Evolutionary conservation across 2,113 vertebrate species (phyloP).

Genomic region (Phalacrocorax carbo): DNA sequence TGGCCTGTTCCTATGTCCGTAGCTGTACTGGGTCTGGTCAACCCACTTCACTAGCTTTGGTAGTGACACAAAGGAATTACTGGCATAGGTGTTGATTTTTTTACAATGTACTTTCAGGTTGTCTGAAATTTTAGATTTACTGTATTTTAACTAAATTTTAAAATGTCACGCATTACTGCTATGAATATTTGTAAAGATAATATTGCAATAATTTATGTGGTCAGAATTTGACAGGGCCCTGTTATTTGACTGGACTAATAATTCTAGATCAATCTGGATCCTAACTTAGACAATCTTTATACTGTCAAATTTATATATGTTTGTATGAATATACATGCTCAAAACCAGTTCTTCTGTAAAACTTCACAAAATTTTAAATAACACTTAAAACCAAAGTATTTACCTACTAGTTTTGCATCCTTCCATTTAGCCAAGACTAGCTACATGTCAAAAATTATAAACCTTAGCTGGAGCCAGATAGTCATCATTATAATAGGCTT

Average conservation of each 20-base stretch:
- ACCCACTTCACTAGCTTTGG: background rate
- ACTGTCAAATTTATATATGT: background rate
- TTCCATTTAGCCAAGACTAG: background rate
- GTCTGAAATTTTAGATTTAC: background rate
- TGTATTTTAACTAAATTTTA: background rate
- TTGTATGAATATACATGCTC: background rate
- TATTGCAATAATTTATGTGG: background rate
- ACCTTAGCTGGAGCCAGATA: background rate
- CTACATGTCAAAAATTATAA: background rate
- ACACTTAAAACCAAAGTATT: background rate
- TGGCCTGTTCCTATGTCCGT: background rate
- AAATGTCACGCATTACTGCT: background rate
- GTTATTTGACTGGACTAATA: background rate
- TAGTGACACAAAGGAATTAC: background rate
- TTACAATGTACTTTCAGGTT: background rate
- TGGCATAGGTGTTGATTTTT: background rate
- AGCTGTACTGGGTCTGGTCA: background rate
- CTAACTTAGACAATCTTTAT: background rate
- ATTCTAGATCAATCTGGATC: background rate
- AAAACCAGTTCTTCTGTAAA: background rate
- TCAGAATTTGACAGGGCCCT: background rate
- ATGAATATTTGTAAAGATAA: background rate
- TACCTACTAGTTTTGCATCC: background rate
- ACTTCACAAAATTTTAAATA: background rate
- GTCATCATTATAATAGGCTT: background rate